A percentile compares a stretch with the other conserved stretches of the same genome.
Evolutionary conservation across 2,113 vertebrate genomes (phyloP).

Genomic region (Lepus americanus): DNA sequence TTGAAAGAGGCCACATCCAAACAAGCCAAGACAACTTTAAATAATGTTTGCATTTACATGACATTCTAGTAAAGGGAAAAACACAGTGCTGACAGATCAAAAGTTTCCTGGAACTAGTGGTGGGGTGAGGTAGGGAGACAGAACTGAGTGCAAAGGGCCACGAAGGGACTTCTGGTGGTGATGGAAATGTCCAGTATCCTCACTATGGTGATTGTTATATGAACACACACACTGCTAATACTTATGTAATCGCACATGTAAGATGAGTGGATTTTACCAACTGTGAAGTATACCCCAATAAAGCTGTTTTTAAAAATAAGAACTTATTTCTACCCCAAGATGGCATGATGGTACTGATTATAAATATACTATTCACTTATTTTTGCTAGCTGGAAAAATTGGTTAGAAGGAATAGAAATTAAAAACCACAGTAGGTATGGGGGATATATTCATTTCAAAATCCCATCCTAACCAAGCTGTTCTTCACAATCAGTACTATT

Average conservation of each 20-base stretch:
- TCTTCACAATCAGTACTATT: conserved; percentile 20
- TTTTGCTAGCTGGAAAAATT: conserved; percentile 56
- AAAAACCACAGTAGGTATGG: conserved; percentile 36
- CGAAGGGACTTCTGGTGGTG: not conserved
- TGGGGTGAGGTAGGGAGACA: not conserved
- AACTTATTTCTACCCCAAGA: conserved; percentile 11
- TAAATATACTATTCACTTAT: conserved; percentile 45
- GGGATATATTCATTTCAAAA: conserved; percentile 48
- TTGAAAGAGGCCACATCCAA: conserved; percentile 4
- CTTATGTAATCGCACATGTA: not conserved
- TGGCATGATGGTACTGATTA: not conserved
- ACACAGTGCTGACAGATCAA: not conserved
- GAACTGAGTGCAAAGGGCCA: not conserved
- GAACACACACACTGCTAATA: not conserved
- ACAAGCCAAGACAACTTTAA: not conserved
- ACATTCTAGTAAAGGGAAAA: conserved; percentile 37
- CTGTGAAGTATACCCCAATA: conserved; percentile 7
- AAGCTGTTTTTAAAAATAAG: conserved; percentile 2
- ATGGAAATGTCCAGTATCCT: conserved; percentile 35
- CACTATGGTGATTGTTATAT: not conserved
- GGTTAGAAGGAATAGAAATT: conserved; percentile 33
- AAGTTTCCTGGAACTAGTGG: not conserved
- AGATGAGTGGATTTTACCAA: not conserved
- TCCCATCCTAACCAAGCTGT: not conserved
- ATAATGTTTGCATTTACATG: conserved; percentile 18